These are phyloP conservation scores for Austrofundulus limnaeus DNA, from an alignment of 2,113 vertebrate genomes.

Conservation along the genomic window DNA sequence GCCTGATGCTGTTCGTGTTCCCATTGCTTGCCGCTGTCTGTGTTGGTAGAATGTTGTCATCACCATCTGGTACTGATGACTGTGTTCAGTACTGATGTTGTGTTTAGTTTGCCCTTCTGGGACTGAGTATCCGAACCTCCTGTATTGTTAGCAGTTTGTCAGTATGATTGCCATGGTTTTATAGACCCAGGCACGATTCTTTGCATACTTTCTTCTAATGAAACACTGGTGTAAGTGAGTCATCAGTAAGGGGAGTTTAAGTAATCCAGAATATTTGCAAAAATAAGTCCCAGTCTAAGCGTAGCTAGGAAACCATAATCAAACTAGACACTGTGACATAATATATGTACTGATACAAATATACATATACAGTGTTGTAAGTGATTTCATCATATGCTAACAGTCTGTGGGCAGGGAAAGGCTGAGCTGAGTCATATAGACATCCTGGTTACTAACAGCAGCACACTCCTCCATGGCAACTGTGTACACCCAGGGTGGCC, in stretches of 20 bases:
- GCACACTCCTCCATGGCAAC: constrained; percentile 45
- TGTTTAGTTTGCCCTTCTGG: constrained; percentile 4
- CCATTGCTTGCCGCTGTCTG: constrained; percentile 29
- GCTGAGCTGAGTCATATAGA: constrained; percentile 48
- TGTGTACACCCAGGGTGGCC: constrained; percentile 22
- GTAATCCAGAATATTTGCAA: neutral
- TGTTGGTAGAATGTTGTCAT: constrained; percentile 36
- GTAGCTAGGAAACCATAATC: constrained; percentile 11
- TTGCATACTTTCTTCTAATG: constrained; percentile 2
- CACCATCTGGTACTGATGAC: constrained; percentile 58
- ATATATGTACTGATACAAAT: neutral
- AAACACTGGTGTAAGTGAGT: neutral
- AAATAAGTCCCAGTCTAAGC: neutral
- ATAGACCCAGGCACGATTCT: neutral
- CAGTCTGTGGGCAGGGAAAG: neutral
- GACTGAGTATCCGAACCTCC: neutral
- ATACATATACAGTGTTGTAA: neutral
- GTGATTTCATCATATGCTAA: constrained; percentile 1
- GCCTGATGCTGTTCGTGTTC: constrained; percentile 55
- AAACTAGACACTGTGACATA: neutral
- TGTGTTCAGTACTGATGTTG: constrained; percentile 20
- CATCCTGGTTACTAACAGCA: constrained; percentile 39
- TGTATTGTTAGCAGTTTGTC: neutral
- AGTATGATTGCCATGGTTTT: neutral
- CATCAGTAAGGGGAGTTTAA: neutral